Base-by-base conservation (phyloP, 2,797 vertebrate genomes). In the Buphagus erythrorhynchus region DNA sequence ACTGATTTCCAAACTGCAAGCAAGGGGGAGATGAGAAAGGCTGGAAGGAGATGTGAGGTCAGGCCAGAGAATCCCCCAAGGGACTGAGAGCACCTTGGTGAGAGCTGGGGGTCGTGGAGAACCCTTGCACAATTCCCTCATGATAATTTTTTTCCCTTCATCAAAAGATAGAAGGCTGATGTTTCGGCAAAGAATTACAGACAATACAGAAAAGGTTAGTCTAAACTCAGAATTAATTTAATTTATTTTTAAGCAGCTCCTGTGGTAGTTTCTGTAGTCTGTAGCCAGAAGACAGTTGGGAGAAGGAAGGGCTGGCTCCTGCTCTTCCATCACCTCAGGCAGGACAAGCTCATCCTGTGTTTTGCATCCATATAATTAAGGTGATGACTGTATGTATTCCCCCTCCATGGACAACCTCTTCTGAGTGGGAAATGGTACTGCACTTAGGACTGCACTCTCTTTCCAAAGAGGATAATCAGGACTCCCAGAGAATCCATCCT, bases 361-460 rank as follows among this genome's bases (percentile, higher is more conserved):
- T 79, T 48, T 22, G 15, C 22, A 33, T 57, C 51, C 36, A 6
- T 0, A 0, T 22, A 79, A 38, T 67, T 24, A 14, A 69, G 42
- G 16, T 54, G 57, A 17, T 55, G 43, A 13, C 24, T 76, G 6
- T 13, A 16, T 36, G 3, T 40, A 17, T 48, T 88, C 49, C 51
- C 83, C 17, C n/a, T 83, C 18, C 31, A 16, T 21, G 42, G 49
- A 42, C 48, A 80, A 18, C 8, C 4, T 49, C 12, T 38, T 52
- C n/a, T 28, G 38, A 80, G 49, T 0, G 2, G 72, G 76, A 67
- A 80, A 36, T 22, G 29, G 19, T 9, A 10, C 9, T 0, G 0
- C 42, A 69, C 12, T 57, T 25, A 35, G 1, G 9, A 5, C 36
- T 84, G 48, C 43, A 35, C n/a, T 62, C 21, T 0, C 54, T 57